Evolutionary conservation across 2,113 vertebrate genomes (phyloP), one percentile per base, ranked within the genome.

Genomic region (Heterotis niloticus): DNA sequence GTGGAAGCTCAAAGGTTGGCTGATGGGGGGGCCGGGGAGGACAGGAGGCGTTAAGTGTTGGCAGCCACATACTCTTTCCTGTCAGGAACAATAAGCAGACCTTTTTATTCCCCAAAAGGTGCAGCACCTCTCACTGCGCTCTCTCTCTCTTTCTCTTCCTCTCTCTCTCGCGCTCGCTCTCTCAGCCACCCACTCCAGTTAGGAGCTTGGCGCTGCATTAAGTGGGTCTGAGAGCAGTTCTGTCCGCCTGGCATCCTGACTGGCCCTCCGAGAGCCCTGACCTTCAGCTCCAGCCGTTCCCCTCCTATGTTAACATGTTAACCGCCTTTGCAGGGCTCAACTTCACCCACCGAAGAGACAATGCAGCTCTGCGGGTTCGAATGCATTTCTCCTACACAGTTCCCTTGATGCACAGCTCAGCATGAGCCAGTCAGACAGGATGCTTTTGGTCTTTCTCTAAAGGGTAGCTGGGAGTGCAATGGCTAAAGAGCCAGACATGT

Each of bases 1-100:
- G 57, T 29, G 72, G 84, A 79, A 78, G 84, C 84, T 57, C 79
- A 86, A 89, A 89, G 87, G 86, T 86, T 82, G 82, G 84, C 79
- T 80, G 83, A 84, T 83, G 13, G n/a, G 78, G 59, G 26, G 28
- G n/a, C 44, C 20, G 34, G 73, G 10, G 28, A 44, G 79, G 82
- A 76, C 81, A 83, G 79, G 80, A 83, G 82, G 84, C 65, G 71
- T 79, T 83, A 86, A 89, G 84, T 87, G 88, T 84, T 83, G 81
- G 81, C 86, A 84, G 85, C 82, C 80, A 79, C 81, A 83, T 82
- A 82, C 86, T 74, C 83, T 85, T 84, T 65, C 82, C 86, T 84
- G 81, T 86, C 87, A 83, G 69, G 51, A 82, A 78, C 83, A 77
- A 84, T 87, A 86, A 85, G 87, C 84, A 79, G 81, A 69, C 77